Base-by-base conservation (phyloP, 2,113 vertebrate genomes). In the Trinectes maculatus region DNA sequence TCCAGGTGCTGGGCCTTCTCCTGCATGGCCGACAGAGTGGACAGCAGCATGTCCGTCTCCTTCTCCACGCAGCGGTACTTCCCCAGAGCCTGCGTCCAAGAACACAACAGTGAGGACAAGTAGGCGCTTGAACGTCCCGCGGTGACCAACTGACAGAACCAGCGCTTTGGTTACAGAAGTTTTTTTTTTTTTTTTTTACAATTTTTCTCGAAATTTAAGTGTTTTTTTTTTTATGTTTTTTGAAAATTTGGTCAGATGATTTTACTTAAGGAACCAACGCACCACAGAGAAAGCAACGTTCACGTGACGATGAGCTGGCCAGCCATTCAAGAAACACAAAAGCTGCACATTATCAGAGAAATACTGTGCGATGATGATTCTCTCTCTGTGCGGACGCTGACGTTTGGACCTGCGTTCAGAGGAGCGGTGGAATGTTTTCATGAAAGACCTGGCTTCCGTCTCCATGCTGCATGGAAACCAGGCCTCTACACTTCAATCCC, bases 1-100 rank as follows among this genome's bases (percentile, higher is more conserved):
- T 94, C 93, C 75, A 94, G 86, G 64, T 94, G 93, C 33, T 94
- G 93, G 49, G 91, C 93, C 53, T 94, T 94, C 47, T 94, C 93
- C 86, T 94, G 93, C 84, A 94, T 85, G 51, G 92, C 89, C 2
- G 93, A 91, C 71, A 94, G 85, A 6, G 91, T 93, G 64, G 91
- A 92, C 73, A 94, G 90, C 85, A 94, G 71, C 73, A 91, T 83
- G 42, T 92, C 93, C 3, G 90, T 90, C 42, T 93, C 93, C 57
- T 92, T 91, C 83, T 93, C 93, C 63, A 91, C 78, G 11, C 89
- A 86, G 60, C 89, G 89, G 82, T 90, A 92, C 84, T 90, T 91
- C n/a, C 85, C 90, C 71, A 93, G 31, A 34, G 80, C 86, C 93
- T 94, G 82, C 10, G 42, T 39, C 19, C 61, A 52, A 12, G 28